Conservation (phyloP, 1,140 invertebrate genomes). For the Epicauta chinensis region DNA sequence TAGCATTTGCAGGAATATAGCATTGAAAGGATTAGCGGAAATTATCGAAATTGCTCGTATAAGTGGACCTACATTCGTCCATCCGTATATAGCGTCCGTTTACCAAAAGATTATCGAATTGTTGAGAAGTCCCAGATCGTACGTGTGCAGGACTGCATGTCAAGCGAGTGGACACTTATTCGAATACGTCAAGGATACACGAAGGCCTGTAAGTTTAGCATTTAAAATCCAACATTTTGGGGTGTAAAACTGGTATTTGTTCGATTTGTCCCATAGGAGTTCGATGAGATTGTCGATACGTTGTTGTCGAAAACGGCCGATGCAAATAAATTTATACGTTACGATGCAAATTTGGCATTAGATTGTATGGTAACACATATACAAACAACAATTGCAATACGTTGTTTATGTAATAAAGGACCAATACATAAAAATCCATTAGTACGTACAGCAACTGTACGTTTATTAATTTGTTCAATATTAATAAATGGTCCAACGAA, state of each 20-base stretch:
- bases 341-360: constrained; percentile 56
- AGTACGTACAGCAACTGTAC: constrained; percentile 31
- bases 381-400: constrained; percentile 38
- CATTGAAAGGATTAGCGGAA: constrained; percentile 34
- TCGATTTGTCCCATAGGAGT: no score
- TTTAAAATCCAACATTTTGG: no score
- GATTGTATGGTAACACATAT: constrained; percentile 52
- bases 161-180: constrained; percentile 41
- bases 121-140: constrained; percentile 36
- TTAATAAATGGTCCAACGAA: constrained; percentile 31
- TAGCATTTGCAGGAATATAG: constrained; percentile 21
- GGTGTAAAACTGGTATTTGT: no score
- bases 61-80: constrained; percentile 19
- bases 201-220: constrained; percentile 34
- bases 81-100: constrained; percentile 37
- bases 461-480: constrained; percentile 36
- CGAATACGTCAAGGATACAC: constrained; percentile 39
- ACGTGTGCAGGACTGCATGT: constrained; percentile 40
- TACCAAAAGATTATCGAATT: constrained; percentile 39
- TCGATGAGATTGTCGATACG: constrained; percentile 53
- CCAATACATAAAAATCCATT: constrained; percentile 40
- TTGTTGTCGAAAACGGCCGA: constrained; percentile 56
- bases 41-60: constrained; percentile 33
- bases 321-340: constrained; percentile 58
- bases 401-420: constrained; percentile 38